Conservation (phyloP, 2,797 vertebrate genomes). For the Graptemys geographica region DNA sequence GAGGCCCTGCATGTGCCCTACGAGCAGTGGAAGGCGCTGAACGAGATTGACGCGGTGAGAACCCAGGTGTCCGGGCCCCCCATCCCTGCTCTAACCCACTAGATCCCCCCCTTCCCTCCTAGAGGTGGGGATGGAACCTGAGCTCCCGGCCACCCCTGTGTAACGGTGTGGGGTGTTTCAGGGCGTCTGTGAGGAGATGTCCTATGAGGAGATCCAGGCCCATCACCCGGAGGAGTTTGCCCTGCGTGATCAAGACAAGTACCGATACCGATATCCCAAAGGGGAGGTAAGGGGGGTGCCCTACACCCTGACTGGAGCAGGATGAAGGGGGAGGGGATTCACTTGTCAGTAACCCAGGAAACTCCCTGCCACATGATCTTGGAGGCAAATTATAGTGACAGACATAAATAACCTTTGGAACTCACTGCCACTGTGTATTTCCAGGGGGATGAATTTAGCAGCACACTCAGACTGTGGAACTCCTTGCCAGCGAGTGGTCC, state of each 20-base stretch:
- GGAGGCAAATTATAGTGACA: background rate
- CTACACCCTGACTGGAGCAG: rapidly evolving
- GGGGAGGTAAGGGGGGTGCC: conserved; percentile 86
- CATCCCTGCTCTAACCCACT: background rate
- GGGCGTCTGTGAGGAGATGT: conserved; percentile 94
- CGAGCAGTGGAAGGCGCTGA: conserved; percentile 95
- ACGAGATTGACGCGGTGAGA: conserved; percentile 91
- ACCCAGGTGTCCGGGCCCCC: too few species aligned
- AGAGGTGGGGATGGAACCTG: background rate
- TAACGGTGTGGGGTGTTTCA: conserved; percentile 47
- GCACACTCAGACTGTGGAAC: background rate
- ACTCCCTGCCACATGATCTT: background rate
- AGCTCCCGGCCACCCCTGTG: too few species aligned
- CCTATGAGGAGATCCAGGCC: conserved; percentile 93
- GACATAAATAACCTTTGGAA: background rate
- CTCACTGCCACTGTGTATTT: background rate
- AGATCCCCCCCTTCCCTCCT: background rate
- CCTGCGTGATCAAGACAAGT: conserved; percentile 93
- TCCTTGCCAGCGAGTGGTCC: background rate
- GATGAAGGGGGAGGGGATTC: background rate
- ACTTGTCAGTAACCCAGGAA: background rate
- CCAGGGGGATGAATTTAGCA: background rate
- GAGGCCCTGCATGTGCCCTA: conserved; percentile 87
- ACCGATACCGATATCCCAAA: conserved; percentile 93
- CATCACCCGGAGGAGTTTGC: conserved; percentile 91